Conservation (phyloP, 2,888 invertebrate species). For the Chironomus tentans region DNA sequence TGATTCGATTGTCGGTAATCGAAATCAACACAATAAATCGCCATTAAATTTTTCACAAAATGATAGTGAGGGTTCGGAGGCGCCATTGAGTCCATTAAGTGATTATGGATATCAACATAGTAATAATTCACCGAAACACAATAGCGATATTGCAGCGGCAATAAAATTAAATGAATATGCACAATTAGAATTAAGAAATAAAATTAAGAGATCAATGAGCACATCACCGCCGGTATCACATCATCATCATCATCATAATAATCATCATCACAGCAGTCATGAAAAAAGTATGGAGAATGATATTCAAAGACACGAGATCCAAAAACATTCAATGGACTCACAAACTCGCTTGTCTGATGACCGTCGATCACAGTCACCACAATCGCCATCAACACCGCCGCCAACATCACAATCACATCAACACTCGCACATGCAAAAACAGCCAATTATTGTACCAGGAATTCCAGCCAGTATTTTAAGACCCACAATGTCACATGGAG, state of each 20-base stretch:
- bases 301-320: constrained; percentile 32
- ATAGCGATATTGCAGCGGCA: constrained; percentile 24
- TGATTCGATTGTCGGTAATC: constrained; percentile 74
- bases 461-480: constrained; percentile 43
- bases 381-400: constrained; percentile 30
- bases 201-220: constrained; percentile 29
- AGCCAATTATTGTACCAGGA: constrained; percentile 45
- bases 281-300: constrained; percentile 12
- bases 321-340: constrained; percentile 27
- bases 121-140: constrained; percentile 19
- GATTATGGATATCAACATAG: constrained; percentile 10
- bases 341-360: constrained; percentile 31
- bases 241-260: constrained; percentile 32
- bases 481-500: constrained; percentile 38
- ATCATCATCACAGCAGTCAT: not conserved
- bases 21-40: constrained; percentile 14
- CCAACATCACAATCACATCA: constrained; percentile 35
- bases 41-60: constrained; percentile 17
- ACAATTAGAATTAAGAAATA: constrained; percentile 26
- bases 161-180: constrained; percentile 27
- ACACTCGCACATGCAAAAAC: constrained; percentile 47
- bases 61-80: constrained; percentile 21
- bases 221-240: constrained; percentile 32
- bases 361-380: constrained; percentile 37
- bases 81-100: constrained; percentile 20